Percentiles rank a stretch among this genome's conserved stretches.
Conservation (phyloP, 2,888 invertebrate species). For the Microlaimidae sp. region DNA sequence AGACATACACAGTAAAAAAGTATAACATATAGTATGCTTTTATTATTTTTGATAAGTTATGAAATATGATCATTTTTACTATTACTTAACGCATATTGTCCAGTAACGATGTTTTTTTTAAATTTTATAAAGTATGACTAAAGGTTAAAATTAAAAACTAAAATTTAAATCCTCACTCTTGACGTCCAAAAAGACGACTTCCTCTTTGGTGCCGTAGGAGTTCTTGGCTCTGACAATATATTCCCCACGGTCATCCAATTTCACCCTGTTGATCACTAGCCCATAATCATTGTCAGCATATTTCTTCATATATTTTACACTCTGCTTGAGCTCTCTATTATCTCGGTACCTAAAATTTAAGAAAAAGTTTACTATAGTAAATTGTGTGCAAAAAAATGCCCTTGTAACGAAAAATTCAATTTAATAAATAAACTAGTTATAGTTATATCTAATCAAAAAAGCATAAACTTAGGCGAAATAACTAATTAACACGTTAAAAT, state of each 20-base stretch:
- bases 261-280: conserved; percentile 87
- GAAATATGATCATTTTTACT: too few species aligned
- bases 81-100: too few species aligned
- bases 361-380: neutral
- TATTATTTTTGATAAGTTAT: too few species aligned
- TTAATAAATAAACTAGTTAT: neutral
- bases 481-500: too few species aligned
- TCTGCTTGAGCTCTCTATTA: conserved; percentile 77
- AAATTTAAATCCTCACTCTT: conserved; percentile 55
- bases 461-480: neutral
- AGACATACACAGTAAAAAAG: too few species aligned
- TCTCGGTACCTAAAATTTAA: conserved; percentile 49
- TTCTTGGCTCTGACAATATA: conserved; percentile 91
- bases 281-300: conserved; percentile 89
- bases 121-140: too few species aligned
- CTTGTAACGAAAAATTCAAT: too few species aligned
- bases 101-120: too few species aligned
- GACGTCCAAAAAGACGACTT: conserved; percentile 86
- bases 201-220: conserved; percentile 83
- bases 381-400: neutral
- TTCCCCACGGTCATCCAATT: conserved; percentile 85
- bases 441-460: neutral
- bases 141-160: too few species aligned
- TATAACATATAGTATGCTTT: too few species aligned
- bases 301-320: conserved; percentile 97